Evolutionary conservation across 1,140 invertebrate genomes (phyloP), one percentile per base, ranked within the genome.

Genomic region (Drosophila fuyamai): DNA sequence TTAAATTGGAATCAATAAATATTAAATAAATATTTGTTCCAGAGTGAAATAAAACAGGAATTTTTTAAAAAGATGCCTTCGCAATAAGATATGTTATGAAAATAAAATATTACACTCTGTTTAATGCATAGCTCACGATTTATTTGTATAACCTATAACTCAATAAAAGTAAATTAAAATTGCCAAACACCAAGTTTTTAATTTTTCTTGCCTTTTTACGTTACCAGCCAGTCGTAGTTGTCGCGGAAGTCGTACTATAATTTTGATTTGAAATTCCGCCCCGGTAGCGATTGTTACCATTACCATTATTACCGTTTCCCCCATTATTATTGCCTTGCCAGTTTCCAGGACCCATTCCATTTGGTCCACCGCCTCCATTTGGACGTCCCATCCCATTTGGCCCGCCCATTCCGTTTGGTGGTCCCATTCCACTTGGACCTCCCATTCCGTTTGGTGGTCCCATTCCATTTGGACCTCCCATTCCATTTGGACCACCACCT

Each of bases 181-280:
- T 36, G 0, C 10, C 18, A 29, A 59, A 48, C 5, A 1, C 29
- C 9, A 43, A 14, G 6, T 9, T 14, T 16, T 61, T 13, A 16
- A 13, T 55, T 29, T n/a, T 40, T 1, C 4, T n/a, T 41, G 5
- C 23, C 0, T 5, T 0, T 10, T 32, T 7, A 23, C 4, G 18
- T 36, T n/a, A 68, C 65, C 65, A 68, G 8, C 47, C 61, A 66
- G 18, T 14, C 8, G 61, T 38, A 12, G 60, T 68, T 29, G 60
- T 67, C 4, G 46, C 2, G 3, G 60, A 44, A 7, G 60, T 36
- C 0, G 65, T 18, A 9, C n/a, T 65, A 29, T 65, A 67, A 46
- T 12, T 51, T 36, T 60, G 40, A 23, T 46, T 65, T 7, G n/a
- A 36, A 10, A 8, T 36, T 4, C 18, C 56, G 14, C 29, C 29